Evolutionary conservation across 1,140 invertebrate genomes (phyloP).

Genomic region (Chrysoperla carnea): DNA sequence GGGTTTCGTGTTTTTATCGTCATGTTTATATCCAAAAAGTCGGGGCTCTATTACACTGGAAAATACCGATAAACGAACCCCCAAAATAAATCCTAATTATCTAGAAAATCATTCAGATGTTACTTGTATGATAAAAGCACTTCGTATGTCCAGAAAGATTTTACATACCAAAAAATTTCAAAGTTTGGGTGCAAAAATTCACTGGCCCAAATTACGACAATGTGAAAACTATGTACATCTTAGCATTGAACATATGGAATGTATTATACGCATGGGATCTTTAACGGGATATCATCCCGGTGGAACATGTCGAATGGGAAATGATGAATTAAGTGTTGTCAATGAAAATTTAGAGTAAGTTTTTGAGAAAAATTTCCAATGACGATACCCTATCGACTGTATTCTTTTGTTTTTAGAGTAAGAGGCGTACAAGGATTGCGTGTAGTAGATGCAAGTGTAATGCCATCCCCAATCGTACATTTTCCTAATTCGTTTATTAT

Average conservation of each 20-base stretch:
- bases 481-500: slow-evolving; percentile 48
- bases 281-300: slow-evolving; percentile 48
- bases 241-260: slow-evolving; percentile 40
- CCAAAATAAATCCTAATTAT: slow-evolving; percentile 49
- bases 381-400: neutral
- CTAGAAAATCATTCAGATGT: slow-evolving; percentile 41
- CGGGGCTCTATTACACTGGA: slow-evolving; percentile 37
- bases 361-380: neutral
- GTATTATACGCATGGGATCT: slow-evolving; percentile 38
- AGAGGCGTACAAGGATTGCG: slow-evolving; percentile 36
- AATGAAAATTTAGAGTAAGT: slow-evolving; percentile 33
- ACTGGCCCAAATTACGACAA: slow-evolving; percentile 40
- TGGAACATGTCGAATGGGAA: slow-evolving; percentile 45
- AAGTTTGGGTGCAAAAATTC: slow-evolving; percentile 36
- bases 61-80: slow-evolving; percentile 35
- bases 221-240: slow-evolving; percentile 25
- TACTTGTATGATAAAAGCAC: slow-evolving; percentile 28
- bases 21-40: slow-evolving; percentile 44
- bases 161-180: slow-evolving; percentile 22
- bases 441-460: slow-evolving; percentile 50
- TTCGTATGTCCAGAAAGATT: too few relatives aligned
- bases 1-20: slow-evolving; percentile 45
- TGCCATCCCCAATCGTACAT: slow-evolving; percentile 46
- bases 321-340: slow-evolving; percentile 26
- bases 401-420: slow-evolving; percentile 29